A percentile compares a stretch with the other conserved stretches of the same genome.
These are phyloP conservation scores for Ophraella communa DNA, from an alignment of 2,888 invertebrate genomes.

Conservation along the genomic window DNA sequence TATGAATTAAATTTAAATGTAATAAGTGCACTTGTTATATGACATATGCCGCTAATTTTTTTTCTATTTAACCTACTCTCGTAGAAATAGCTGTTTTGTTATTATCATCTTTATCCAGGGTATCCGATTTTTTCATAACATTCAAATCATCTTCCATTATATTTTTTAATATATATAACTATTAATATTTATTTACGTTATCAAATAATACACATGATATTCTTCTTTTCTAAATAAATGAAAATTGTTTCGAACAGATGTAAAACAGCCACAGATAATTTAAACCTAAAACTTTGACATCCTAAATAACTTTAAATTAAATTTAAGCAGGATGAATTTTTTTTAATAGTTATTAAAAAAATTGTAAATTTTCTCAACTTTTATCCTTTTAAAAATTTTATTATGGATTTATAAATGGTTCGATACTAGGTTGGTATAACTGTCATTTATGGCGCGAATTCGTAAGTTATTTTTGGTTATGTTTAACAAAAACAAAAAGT, in stretches of 20 bases:
- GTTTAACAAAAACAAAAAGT: neutral
- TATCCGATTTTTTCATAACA: constrained; percentile 7
- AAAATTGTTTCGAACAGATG: neutral
- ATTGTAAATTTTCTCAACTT: too few relatives aligned
- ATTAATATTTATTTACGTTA: neutral
- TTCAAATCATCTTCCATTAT: constrained; percentile 32
- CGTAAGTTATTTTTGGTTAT: neutral
- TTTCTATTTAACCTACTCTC: neutral
- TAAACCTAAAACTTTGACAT: neutral
- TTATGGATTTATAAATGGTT: too few relatives aligned
- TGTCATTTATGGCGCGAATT: neutral
- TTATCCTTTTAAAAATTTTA: neutral
- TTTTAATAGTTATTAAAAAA: too few relatives aligned
- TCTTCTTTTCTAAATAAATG: neutral
- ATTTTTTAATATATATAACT: constrained; percentile 1
- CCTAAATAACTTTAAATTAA: neutral
- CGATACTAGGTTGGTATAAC: neutral
- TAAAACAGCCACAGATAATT: neutral
- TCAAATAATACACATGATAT: neutral
- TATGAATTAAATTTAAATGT: too few relatives aligned
- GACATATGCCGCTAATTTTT: neutral
- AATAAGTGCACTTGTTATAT: too few relatives aligned
- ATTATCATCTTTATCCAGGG: neutral
- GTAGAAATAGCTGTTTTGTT: neutral
- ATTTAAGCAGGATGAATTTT: too few relatives aligned